Evolutionary conservation across 1,140 invertebrate genomes (phyloP).

Genomic region (Zophobas atratus): DNA sequence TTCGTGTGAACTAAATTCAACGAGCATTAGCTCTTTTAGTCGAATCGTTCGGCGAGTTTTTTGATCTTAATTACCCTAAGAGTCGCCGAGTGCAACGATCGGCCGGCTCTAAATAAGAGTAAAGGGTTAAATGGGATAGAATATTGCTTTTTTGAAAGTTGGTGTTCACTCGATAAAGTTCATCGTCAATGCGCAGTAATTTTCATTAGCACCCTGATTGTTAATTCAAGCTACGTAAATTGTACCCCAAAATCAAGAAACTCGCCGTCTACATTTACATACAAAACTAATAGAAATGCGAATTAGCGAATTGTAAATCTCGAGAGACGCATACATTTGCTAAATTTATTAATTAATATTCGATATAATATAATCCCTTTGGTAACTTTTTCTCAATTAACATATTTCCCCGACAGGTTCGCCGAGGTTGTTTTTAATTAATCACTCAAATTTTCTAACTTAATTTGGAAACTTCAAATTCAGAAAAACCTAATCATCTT

Average conservation of each 20-base stretch:
- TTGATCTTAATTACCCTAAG: constrained; percentile 12
- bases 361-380: constrained; percentile 45
- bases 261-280: constrained; percentile 57
- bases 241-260: constrained; percentile 54
- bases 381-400: constrained; percentile 25
- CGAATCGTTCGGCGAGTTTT: not conserved
- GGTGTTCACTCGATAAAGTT: constrained; percentile 46
- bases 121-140: constrained; percentile 40
- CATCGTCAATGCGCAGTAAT: constrained; percentile 48
- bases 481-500: not conserved
- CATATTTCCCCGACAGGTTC: constrained; percentile 2
- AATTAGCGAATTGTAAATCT: constrained; percentile 56
- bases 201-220: constrained; percentile 55
- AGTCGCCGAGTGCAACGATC: not conserved
- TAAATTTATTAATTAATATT: constrained; percentile 55
- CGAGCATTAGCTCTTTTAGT: not conserved
- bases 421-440: constrained; percentile 10
- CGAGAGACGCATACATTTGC: constrained; percentile 49
- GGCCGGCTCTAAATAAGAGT: constrained; percentile 15
- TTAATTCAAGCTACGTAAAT: constrained; percentile 56
- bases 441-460: constrained; percentile 18
- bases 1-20: too few relatives aligned
- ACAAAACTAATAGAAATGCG: constrained; percentile 62
- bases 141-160: constrained; percentile 39
- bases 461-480: constrained; percentile 13